These are phyloP conservation scores for Epirrhoe tristata DNA, from an alignment of 2,888 invertebrate species.

Conservation along the genomic window DNA sequence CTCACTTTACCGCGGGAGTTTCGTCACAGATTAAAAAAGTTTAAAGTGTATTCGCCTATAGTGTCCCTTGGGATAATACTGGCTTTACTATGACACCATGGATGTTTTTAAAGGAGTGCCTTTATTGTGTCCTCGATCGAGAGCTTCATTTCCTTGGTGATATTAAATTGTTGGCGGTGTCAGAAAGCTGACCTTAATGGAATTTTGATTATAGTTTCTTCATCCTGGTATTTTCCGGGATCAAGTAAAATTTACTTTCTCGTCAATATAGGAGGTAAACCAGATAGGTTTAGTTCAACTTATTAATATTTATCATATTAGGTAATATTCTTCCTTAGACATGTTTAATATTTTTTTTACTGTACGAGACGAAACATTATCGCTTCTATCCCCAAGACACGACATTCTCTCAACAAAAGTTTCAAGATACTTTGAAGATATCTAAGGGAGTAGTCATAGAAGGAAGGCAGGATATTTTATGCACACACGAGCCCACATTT, in stretches of 20 bases:
- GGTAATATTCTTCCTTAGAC: too few species aligned
- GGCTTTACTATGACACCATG: slow-evolving; percentile 43
- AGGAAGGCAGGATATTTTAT: too few species aligned
- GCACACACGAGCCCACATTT: too few species aligned
- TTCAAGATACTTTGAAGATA: too few species aligned
- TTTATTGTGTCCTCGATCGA: slow-evolving; percentile 20
- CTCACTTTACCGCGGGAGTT: slow-evolving; percentile 50
- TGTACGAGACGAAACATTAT: too few species aligned
- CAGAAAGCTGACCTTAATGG: slow-evolving; percentile 28
- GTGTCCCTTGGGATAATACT: slow-evolving; percentile 37
- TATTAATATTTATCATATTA: too few species aligned
- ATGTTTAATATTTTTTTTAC: too few species aligned
- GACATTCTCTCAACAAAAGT: too few species aligned
- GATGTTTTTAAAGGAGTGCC: slow-evolving; percentile 35
- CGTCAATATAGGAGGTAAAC: neutral
- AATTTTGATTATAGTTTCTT: slow-evolving; percentile 27
- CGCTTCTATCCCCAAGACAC: too few species aligned
- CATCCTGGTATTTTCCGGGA: slow-evolving; percentile 18
- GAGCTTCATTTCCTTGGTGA: slow-evolving; percentile 23
- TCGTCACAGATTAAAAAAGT: slow-evolving; percentile 66
- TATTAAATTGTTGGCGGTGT: slow-evolving; percentile 34
- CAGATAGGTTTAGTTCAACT: neutral
- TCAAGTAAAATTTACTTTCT: slow-evolving; percentile 11
- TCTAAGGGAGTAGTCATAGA: too few species aligned
- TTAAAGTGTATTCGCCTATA: slow-evolving; percentile 56